These are phyloP conservation scores for Ophthalmolycus amberensis DNA, from an alignment of 2,113 vertebrate genomes.

Conservation along the genomic window DNA sequence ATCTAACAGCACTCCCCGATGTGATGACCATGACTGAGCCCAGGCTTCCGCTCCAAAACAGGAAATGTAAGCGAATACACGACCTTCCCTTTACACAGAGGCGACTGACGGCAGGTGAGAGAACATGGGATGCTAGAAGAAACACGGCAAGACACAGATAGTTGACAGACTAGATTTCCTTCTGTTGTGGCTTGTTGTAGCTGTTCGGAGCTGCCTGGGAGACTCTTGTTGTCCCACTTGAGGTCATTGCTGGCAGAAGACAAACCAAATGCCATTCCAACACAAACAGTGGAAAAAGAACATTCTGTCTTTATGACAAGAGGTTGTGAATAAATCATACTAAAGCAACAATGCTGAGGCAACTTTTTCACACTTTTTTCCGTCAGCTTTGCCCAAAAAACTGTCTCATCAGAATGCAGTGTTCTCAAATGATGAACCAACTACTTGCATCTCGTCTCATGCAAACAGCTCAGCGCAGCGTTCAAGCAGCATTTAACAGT, in stretches of 20 bases:
- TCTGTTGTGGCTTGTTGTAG: constrained; percentile 31
- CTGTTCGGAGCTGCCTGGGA: constrained; percentile 23
- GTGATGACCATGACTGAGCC: constrained; percentile 33
- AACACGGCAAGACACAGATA: background rate
- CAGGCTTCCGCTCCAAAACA: constrained; percentile 50
- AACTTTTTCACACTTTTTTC: constrained; percentile 28
- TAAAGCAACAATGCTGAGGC: constrained; percentile 21
- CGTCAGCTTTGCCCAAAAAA: constrained; percentile 10
- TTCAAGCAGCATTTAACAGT: background rate
- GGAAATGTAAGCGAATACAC: constrained; percentile 64
- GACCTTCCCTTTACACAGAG: constrained; percentile 46
- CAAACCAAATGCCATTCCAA: constrained; percentile 46
- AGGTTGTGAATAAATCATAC: constrained; percentile 43
- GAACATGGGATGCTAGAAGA: constrained; percentile 23
- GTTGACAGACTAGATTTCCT: constrained; percentile 48
- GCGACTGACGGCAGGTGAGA: constrained; percentile 7
- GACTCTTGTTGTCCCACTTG: constrained; percentile 19
- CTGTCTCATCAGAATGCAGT: background rate
- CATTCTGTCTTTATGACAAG: constrained; percentile 15
- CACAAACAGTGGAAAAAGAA: constrained; percentile 59
- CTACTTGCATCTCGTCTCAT: background rate
- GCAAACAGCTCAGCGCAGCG: constrained; percentile 3
- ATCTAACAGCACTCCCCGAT: constrained; percentile 30
- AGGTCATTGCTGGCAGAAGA: constrained; percentile 40
- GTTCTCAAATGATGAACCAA: constrained; percentile 19